phyloP scores from a whole-genome alignment of 2,113 vertebrate species.

The Hiodon tergisus region DNA sequence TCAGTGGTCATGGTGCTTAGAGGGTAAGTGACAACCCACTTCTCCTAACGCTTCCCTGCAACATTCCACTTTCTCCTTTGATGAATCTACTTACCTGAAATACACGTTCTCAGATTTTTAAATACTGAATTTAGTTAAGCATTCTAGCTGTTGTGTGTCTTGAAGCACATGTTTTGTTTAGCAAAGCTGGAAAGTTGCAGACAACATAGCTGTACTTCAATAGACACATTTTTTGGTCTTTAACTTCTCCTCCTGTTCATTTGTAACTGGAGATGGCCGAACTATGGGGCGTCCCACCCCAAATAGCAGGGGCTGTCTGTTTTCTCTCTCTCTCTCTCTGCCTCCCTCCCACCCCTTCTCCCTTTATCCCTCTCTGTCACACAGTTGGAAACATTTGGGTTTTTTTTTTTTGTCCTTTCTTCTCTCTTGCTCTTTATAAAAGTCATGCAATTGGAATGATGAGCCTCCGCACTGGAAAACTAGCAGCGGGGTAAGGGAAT shows the following conservation, averaged over 20 bases:
- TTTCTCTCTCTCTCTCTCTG: constrained; percentile 58
- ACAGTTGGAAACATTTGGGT: constrained; percentile 12
- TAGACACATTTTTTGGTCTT: constrained; percentile 36
- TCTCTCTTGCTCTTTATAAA: background rate
- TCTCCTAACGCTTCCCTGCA: too few species aligned
- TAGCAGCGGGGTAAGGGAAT: background rate
- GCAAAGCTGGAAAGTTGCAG: constrained; percentile 33
- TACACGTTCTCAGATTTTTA: background rate
- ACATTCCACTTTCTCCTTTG: too few species aligned
- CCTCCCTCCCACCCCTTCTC: constrained; percentile 37
- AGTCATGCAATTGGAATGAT: background rate
- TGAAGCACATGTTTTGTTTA: background rate
- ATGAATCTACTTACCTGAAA: background rate
- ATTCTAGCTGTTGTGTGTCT: background rate
- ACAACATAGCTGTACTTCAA: constrained; percentile 42
- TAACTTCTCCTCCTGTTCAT: constrained; percentile 47
- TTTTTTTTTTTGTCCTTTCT: background rate
- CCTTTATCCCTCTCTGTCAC: constrained; percentile 25
- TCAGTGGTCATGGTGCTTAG: too few species aligned
- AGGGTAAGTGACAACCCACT: too few species aligned
- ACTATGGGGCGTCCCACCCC: constrained; percentile 63
- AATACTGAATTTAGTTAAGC: background rate
- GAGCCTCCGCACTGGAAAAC: background rate
- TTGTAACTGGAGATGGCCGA: constrained; percentile 60
- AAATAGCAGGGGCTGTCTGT: constrained; percentile 64